Percentiles rank a stretch among this genome's conserved stretches.
These are phyloP conservation scores for Zosterops hypoxanthus DNA, from an alignment of 2,113 vertebrate species.

Conservation along the genomic window DNA sequence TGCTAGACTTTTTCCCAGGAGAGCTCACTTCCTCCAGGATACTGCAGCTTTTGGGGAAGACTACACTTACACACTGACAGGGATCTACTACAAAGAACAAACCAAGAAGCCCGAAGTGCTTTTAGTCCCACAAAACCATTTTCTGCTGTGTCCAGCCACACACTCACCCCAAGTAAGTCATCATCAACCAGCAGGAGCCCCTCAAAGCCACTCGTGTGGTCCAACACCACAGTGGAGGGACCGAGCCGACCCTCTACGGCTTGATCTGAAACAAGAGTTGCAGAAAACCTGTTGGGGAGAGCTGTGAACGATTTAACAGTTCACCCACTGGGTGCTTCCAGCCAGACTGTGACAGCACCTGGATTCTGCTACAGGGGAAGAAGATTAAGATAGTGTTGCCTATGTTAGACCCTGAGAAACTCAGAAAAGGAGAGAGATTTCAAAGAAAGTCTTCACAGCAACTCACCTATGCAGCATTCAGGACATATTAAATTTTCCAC, in stretches of 20 bases:
- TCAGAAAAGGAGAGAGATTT: background rate
- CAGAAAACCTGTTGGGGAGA: slow-evolving; percentile 6
- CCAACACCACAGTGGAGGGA: slow-evolving; percentile 89
- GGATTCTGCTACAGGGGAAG: background rate
- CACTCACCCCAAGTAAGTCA: slow-evolving; percentile 93
- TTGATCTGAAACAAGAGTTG: slow-evolving; percentile 74
- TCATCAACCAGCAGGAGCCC: slow-evolving; percentile 95
- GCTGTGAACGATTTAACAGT: background rate
- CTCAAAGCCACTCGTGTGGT: slow-evolving; percentile 96
- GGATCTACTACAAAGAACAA: background rate
- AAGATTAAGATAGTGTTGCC: background rate
- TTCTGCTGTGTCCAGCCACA: background rate
- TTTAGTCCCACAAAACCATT: background rate
- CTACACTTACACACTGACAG: background rate
- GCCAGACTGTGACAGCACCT: background rate
- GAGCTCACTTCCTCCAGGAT: background rate
- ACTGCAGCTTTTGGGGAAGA: background rate
- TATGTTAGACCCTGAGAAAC: background rate
- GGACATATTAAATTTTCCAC: background rate
- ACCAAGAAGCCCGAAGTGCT: background rate
- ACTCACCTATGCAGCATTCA: background rate
- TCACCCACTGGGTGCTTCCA: background rate
- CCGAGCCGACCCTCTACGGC: slow-evolving; percentile 87
- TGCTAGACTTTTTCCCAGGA: background rate
- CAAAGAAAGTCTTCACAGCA: background rate